Base-by-base conservation (phyloP, 2,797 vertebrate genomes). In the Danio tinwini region DNA sequence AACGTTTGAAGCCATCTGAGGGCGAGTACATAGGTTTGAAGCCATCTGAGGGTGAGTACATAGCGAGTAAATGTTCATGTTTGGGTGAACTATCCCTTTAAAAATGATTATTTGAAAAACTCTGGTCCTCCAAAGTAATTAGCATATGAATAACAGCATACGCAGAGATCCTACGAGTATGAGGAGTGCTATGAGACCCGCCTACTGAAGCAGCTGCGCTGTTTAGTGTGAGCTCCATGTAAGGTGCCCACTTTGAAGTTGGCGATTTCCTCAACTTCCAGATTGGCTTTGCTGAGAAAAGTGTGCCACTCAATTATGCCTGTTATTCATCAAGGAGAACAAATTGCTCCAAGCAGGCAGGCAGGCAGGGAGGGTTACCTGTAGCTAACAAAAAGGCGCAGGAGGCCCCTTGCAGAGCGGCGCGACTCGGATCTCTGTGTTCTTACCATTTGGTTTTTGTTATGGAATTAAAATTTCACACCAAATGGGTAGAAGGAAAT, bases 381-480 rank as follows among this genome's bases (percentile, higher is more conserved):
- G 55, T 37, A 82, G 62, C 71, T 81, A 74, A 84, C 82, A 84
- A 84, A 82, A 73, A 76, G 81, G 49, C 63, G 39, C 55, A 69
- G 50, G 55, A 50, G 75, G 80, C 65, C 72, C 71, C 82, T 85
- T 65, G 58, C 16, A 69, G 68, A 58, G 9, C 69, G 8, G 59
- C 47, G 59, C 84, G 73, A 44, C 69, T 45, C 53, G 11, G 44
- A 52, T 52, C 80, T 74, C 76, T 63, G 79, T 85, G 75, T 82
- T 80, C 77, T 42, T 77, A 70, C 52, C 83, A 77, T 88, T 87
- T 81, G 62, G 83, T 88, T 84, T 88, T 82, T 77, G 83, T 89
- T 83, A 84, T 50, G 64, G 76, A 84, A 82, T 85, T 79, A 86
- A 89, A 92, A 86, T 87, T 87, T 87, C 89, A 83, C 81, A 69